phyloP scores from a whole-genome alignment of 2,888 invertebrate species.

The Nasonovia ribisnigri region DNA sequence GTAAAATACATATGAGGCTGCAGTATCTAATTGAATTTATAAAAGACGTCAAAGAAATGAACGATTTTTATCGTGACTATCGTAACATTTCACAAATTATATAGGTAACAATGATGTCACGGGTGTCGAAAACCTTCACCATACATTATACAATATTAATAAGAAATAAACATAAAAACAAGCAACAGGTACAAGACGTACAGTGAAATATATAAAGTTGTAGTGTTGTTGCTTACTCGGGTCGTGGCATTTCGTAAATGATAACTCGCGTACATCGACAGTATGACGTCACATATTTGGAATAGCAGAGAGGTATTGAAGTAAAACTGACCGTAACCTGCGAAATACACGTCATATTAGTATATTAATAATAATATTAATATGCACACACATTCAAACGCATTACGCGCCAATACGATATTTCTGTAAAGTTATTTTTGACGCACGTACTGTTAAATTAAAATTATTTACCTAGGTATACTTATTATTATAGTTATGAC shows the following conservation, averaged over 20 bases:
- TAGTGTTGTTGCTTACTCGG: not conserved
- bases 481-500: not conserved
- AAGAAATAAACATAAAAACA: not conserved
- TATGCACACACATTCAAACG: not conserved
- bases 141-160: not conserved
- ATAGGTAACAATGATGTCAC: not conserved
- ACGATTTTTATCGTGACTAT: not conserved
- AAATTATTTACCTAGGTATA: not conserved
- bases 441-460: not conserved
- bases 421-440: not conserved
- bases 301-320: not conserved
- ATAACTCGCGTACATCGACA: slow-evolving; percentile 8
- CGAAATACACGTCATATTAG: not conserved
- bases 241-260: not conserved
- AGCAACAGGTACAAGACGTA: not conserved
- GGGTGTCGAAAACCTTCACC: not conserved
- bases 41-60: not conserved
- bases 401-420: not conserved
- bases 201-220: not conserved
- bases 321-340: slow-evolving; percentile 1
- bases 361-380: not conserved
- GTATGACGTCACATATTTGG: not conserved
- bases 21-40: not conserved
- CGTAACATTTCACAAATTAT: not conserved
- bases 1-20: not conserved